Percentiles rank a stretch among this genome's conserved stretches.
Evolutionary conservation across 2,888 invertebrate species (phyloP).

Genomic region (Andrena minutula): DNA sequence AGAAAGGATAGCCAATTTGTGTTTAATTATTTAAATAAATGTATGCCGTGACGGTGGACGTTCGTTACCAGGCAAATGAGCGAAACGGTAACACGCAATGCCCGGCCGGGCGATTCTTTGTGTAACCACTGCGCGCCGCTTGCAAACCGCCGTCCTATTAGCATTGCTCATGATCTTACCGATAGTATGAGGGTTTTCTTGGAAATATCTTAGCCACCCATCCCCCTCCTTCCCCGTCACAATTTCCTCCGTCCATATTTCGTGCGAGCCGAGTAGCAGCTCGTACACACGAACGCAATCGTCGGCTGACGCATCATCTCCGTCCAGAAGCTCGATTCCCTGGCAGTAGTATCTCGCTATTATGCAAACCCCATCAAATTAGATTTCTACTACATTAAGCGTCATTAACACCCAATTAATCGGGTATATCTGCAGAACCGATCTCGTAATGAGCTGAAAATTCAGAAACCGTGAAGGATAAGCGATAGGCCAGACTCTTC

Average conservation of each 20-base stretch:
- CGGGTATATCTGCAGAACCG: neutral
- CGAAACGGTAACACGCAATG: conserved; percentile 81
- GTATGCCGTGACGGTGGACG: conserved; percentile 78
- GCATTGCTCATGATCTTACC: conserved; percentile 86
- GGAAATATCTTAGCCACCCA: conserved; percentile 50
- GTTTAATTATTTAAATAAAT: conserved; percentile 84
- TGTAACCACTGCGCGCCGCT: conserved; percentile 61
- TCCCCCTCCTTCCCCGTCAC: conserved; percentile 15
- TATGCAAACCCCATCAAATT: conserved; percentile 21
- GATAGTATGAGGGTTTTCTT: conserved; percentile 84
- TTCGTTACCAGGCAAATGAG: conserved; percentile 83
- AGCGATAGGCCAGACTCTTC: neutral
- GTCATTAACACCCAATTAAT: conserved; percentile 34
- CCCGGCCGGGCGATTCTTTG: conserved; percentile 69
- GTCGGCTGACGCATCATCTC: neutral
- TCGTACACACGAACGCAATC: neutral
- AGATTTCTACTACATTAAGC: conserved; percentile 17
- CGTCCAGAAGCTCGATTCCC: neutral
- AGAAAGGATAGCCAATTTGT: conserved; percentile 58
- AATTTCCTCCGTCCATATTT: conserved; percentile 44
- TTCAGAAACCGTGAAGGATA: conserved; percentile 33
- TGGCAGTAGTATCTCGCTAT: neutral
- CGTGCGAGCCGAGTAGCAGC: conserved; percentile 5
- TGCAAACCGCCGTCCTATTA: conserved; percentile 67
- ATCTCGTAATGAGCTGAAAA: conserved; percentile 24